Base-by-base conservation (phyloP, 2,888 invertebrate genomes). In the Trisateles emortualis region DNA sequence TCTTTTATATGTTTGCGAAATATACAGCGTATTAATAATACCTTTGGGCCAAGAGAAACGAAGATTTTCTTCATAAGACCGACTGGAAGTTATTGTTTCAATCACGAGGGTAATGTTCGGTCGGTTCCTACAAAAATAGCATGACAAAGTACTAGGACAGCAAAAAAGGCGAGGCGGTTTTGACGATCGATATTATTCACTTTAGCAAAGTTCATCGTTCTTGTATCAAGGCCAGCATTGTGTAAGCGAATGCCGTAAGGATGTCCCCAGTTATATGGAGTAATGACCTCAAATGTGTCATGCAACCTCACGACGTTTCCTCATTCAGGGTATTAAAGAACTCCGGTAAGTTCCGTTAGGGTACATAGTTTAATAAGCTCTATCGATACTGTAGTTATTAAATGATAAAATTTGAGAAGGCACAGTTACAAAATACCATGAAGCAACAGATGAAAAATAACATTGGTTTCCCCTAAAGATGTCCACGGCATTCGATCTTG, bases 201-300 rank as follows among this genome's bases (percentile, higher is more conserved):
- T 58, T 57, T 47, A 56, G 45, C 41, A 52, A 60, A 65, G 68
- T 63, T 68, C 70, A 63, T 68, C 59, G 70, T 53, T 68, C 70
- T 63, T 49, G 46, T 60, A 58, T 52, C 59, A 68, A 68, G 65
- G 70, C 53, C 60, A 52, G 29, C 32, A 14, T 53, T 52, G 63
- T 67, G 59, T 67, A 51, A 59, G 46, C 51, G 29, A 56, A 57
- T 49, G 58, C 44, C 52, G 35, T 40, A 52, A 65, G 70, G 52
- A 70, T 53, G 63, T 60, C 58, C 58, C 44, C 52, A 52, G 51
- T 49, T 59, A 60, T 57, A 9, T 59, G 30, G 65, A 52, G 49
- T 56, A 52, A 52, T 51, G 62, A 70, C 49, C 65, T 65, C 41
- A 50, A 38, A 51, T 50, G 45, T 55, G 45, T 51, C 45, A 50